Evolutionary conservation across 2,888 invertebrate species (phyloP).

Genomic region (Tachina grossa): DNA sequence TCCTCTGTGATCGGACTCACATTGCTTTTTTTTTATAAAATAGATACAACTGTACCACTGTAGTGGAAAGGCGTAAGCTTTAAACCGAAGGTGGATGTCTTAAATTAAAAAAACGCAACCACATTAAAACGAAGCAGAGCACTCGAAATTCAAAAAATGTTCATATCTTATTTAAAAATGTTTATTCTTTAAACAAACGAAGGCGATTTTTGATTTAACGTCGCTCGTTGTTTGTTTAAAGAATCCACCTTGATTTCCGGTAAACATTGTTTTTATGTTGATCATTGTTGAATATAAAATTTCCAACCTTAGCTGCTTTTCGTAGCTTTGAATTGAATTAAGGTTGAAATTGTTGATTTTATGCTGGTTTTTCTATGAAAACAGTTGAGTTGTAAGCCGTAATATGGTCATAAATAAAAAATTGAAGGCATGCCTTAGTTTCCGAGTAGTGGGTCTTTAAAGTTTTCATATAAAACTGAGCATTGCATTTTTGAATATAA

Average conservation of each 20-base stretch:
- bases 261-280: slow-evolving; percentile 9
- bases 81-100: slow-evolving; percentile 3
- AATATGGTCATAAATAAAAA: no score
- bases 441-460: no score
- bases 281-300: slow-evolving; percentile 15
- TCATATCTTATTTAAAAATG: slow-evolving; percentile 18
- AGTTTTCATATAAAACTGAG: no score
- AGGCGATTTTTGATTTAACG: slow-evolving; percentile 2
- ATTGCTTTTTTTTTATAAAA: slow-evolving; percentile 3
- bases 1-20: no score
- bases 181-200: slow-evolving; percentile 5
- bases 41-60: slow-evolving; percentile 2
- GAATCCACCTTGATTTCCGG: slow-evolving; percentile 9
- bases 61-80: not conserved
- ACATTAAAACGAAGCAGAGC: slow-evolving; percentile 1
- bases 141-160: not conserved
- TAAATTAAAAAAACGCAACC: slow-evolving; percentile 23
- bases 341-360: slow-evolving; percentile 16
- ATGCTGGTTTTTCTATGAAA: slow-evolving; percentile 13
- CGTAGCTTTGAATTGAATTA: slow-evolving; percentile 17
- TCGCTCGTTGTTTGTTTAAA: slow-evolving; percentile 3
- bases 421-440: no score
- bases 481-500: no score
- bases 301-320: slow-evolving; percentile 19
- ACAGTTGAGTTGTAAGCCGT: no score